Evolutionary conservation across 2,113 vertebrate species (phyloP), one percentile per base, ranked within the genome.

Genomic region (Hemiprocne comata): DNA sequence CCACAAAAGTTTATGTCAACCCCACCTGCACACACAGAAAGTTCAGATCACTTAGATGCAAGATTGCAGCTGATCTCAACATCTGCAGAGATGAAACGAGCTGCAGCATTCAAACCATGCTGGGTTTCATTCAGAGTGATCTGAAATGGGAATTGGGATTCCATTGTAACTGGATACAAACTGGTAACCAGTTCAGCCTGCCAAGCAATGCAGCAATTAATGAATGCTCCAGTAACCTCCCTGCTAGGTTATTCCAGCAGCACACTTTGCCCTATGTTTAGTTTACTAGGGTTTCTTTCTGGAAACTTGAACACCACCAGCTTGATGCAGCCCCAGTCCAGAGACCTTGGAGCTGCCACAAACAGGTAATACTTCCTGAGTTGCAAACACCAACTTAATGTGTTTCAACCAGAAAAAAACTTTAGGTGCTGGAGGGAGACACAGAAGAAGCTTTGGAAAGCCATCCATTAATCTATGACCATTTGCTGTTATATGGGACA

Each of bases 171-270:
- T 67, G 72, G 85, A 94, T 94, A 90, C 64, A 91, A 83, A 81
- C 79, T 61, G 65, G 61, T n/a, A 91, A 91, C 95, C 78, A 88
- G 94, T 95, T 84, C 76, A 90, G 85, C 85, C 90, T 94, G 92
- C 57, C 85, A 71, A 72, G 85, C 65, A 20, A n/a, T 72, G 74
- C 54, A 85, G 78, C 54, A 58, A 50, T 79, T 93, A 92, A 60
- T 64, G 69, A 58, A 55, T 72, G 66, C 55, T 87, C 74, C 54
- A 36, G 85, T 54, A 61, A 85, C 17, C n/a, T 91, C 84, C 51
- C 44, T 91, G 54, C 15, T 89, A 10, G 57, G 24, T 60, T 69
- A 38, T 69, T 46, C 40, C 73, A 89, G 74, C 34, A 87, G 21
- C 11, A 26, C 9, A 40, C n/a, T 89, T 73, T 82, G n/a, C 40